Base-by-base conservation (phyloP, 2,113 vertebrate species). In the Mystacornis crossleyi region DNA sequence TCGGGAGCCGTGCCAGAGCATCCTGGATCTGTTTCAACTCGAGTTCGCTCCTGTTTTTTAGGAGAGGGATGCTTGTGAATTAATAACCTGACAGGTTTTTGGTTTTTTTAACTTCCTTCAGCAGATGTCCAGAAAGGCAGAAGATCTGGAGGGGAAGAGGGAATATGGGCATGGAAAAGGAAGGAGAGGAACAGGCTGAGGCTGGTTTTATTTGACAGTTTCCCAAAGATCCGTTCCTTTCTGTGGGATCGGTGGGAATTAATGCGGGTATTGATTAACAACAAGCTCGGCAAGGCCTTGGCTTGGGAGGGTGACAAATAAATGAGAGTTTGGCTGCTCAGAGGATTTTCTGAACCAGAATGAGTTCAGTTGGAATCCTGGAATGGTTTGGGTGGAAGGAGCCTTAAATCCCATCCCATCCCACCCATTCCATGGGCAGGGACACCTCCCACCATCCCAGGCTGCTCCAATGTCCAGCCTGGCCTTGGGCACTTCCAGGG, bases 11-110 rank as follows among this genome's bases (percentile, higher is more conserved):
- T 2, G 96, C 96, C 91, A 96, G n/a, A 81, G 72, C 81, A 69
- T 55, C 80, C 77, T 95, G 93, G 95, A 91, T 62, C 1, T 1
- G 33, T 60, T 96, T 95, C 96, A 97, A 38, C 71, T 95, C 14
- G 14, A 73, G 43, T 86, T 96, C 61, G 62, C 50, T 90, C 19
- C 57, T 79, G 7, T 3, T 48, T 64, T 87, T 89, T 26, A 20
- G 23, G 50, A 75, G 89, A 86, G 90, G 36, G 79, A 86, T 86
- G 67, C 71, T 83, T 61, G 80, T 53, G 86, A 94, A 86, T 96
- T 93, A 93, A 95, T 93, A 95, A 95, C 58, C 18, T 48, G 73
- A 53, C 75, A 81, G 43, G n/a, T n/a, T n/a, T n/a, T n/a, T n/a
- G n/a, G n/a, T n/a, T n/a, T n/a, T n/a, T n/a, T n/a, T n/a, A n/a